phyloP scores from a whole-genome alignment of 1,140 invertebrate species.

The Drosophila parvula region DNA sequence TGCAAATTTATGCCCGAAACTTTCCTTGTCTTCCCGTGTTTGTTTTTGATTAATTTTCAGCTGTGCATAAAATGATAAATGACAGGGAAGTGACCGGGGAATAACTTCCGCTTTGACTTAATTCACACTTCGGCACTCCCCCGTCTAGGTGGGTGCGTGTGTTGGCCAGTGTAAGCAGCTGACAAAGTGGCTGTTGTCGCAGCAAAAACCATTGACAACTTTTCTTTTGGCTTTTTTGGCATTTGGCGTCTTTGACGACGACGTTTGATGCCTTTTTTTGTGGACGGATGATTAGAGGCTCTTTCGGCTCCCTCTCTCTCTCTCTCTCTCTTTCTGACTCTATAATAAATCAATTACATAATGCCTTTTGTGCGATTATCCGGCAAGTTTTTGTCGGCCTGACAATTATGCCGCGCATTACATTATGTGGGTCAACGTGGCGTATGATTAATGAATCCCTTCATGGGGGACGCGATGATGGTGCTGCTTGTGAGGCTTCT shows the following conservation, averaged over 20 bases:
- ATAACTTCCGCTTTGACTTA: slow-evolving; percentile 10
- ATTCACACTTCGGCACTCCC: background rate
- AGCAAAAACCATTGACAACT: slow-evolving; percentile 49
- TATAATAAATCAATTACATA: slow-evolving; percentile 73
- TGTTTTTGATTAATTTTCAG: slow-evolving; percentile 23
- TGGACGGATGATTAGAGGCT: slow-evolving; percentile 31
- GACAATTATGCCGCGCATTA: slow-evolving; percentile 68
- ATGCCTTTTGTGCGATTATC: slow-evolving; percentile 69
- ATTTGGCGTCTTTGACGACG: slow-evolving; percentile 29
- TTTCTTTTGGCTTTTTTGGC: slow-evolving; percentile 29
- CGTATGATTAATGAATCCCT: slow-evolving; percentile 78
- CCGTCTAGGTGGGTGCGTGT: background rate
- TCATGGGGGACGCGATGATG: slow-evolving; percentile 34
- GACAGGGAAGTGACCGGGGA: slow-evolving; percentile 16
- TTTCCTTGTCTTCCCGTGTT: slow-evolving; percentile 4
- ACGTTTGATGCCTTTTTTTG: slow-evolving; percentile 46
- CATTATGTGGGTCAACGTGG: slow-evolving; percentile 70
- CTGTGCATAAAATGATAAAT: slow-evolving; percentile 44
- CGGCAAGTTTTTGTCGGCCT: slow-evolving; percentile 62
- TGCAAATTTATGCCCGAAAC: slow-evolving; percentile 6
- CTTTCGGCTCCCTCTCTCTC: slow-evolving; percentile 19
- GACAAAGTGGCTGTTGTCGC: slow-evolving; percentile 35
- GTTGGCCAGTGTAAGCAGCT: slow-evolving; percentile 38
- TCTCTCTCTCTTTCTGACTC: slow-evolving; percentile 9
- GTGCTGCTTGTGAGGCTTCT: slow-evolving; percentile 1